Evolutionary conservation across 2,888 invertebrate species (phyloP).

Genomic region (Heteropelma amictum): DNA sequence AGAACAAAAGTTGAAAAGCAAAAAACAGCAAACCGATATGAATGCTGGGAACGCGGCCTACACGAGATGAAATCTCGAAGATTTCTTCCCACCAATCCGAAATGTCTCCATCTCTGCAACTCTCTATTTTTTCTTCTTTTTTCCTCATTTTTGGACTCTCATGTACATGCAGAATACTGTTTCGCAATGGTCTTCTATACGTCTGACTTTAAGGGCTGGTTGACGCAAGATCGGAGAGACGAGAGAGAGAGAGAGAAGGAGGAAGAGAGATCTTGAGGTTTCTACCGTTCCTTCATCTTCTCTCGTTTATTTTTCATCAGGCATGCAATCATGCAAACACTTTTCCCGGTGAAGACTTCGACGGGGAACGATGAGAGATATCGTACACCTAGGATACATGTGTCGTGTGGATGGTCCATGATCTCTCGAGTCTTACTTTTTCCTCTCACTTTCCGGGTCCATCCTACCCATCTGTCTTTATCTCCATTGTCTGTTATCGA

Average conservation of each 20-base stretch:
- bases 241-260: neutral
- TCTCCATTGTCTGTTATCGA: no score
- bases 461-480: no score
- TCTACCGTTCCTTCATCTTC: neutral
- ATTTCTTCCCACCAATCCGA: conserved; percentile 42
- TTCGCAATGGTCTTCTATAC: neutral
- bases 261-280: conserved; percentile 8
- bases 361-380: no score
- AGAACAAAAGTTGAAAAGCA: conserved; percentile 17
- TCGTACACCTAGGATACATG: no score
- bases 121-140: neutral
- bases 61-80: conserved; percentile 36
- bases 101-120: conserved; percentile 19
- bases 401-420: no score
- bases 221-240: neutral
- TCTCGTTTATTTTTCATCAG: conserved; percentile 42
- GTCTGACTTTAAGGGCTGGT: conserved; percentile 15
- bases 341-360: neutral
- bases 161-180: no score
- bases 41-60: conserved; percentile 20
- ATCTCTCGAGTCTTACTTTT: no score
- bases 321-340: conserved; percentile 17
- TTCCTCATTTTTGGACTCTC: no score
- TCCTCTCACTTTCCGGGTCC: no score
- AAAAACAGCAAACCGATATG: conserved; percentile 28